Evolutionary conservation across 1,140 invertebrate genomes (phyloP).

Genomic region (Drosophila bocqueti): DNA sequence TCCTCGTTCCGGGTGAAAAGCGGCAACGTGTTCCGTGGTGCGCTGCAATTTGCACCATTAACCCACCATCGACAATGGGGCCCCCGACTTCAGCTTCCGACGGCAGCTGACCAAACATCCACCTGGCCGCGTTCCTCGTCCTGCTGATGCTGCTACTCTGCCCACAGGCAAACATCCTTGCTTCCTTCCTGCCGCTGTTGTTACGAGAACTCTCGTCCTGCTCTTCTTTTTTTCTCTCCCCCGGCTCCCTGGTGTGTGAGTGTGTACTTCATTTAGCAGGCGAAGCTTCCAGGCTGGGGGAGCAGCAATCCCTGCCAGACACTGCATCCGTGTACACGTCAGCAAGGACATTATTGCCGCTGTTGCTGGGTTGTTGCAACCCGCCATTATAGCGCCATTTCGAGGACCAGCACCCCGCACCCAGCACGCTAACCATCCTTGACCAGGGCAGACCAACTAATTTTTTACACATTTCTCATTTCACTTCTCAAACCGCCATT

Average conservation of each 20-base stretch:
- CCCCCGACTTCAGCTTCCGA: constrained; percentile 25
- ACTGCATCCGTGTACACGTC: constrained; percentile 78
- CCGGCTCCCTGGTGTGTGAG: background rate
- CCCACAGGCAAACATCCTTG: constrained; percentile 61
- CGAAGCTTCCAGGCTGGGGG: background rate
- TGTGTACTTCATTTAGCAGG: constrained; percentile 74
- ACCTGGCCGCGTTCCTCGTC: constrained; percentile 12
- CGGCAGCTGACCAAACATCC: constrained; percentile 59
- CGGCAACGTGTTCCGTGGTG: constrained; percentile 30
- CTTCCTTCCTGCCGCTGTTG: constrained; percentile 52
- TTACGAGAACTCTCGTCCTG: constrained; percentile 24
- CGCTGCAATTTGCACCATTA: constrained; percentile 51
- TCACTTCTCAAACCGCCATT: constrained; percentile 68
- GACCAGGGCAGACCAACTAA: constrained; percentile 60
- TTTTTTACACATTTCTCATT: constrained; percentile 77
- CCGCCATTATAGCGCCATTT: constrained; percentile 79
- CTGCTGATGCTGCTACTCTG: constrained; percentile 24
- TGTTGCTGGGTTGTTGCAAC: constrained; percentile 57
- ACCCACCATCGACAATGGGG: constrained; percentile 45
- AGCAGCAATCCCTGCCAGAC: constrained; percentile 57
- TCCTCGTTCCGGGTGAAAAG: constrained; percentile 21
- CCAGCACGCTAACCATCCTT: constrained; percentile 8
- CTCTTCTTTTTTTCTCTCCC: constrained; percentile 1
- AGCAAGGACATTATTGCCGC: constrained; percentile 78
- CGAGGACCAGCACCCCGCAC: constrained; percentile 4